These are phyloP conservation scores for Eupithecia centaureata DNA, from an alignment of 2,888 invertebrate species.

Conservation along the genomic window DNA sequence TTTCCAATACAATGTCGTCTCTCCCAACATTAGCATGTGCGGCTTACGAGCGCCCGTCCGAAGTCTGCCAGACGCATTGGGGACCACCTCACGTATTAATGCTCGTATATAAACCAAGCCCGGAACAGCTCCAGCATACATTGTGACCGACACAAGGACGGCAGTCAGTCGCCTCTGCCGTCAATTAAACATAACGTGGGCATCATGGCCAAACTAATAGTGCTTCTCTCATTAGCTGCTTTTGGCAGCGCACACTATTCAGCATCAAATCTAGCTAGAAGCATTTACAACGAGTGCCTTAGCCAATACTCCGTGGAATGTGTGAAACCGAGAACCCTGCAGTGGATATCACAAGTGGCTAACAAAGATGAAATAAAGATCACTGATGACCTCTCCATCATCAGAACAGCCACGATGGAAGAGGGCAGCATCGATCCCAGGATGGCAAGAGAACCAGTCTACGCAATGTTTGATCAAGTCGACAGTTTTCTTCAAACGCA, in stretches of 20 bases:
- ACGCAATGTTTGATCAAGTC: slow-evolving; percentile 88
- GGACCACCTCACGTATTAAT: slow-evolving; percentile 81
- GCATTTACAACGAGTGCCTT: slow-evolving; percentile 87
- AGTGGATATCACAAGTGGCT: slow-evolving; percentile 88
- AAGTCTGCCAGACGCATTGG: slow-evolving; percentile 68
- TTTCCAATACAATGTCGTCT: slow-evolving; percentile 69
- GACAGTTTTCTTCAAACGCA: slow-evolving; percentile 90
- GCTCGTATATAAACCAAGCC: slow-evolving; percentile 83
- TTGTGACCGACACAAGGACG: slow-evolving; percentile 74
- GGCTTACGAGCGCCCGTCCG: slow-evolving; percentile 54
- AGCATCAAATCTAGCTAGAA: slow-evolving; percentile 86
- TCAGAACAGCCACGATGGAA: slow-evolving; percentile 84
- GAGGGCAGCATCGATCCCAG: slow-evolving; percentile 72
- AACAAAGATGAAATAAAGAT: slow-evolving; percentile 88
- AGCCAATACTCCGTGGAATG: slow-evolving; percentile 88
- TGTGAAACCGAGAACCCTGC: slow-evolving; percentile 90
- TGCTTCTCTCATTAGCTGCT: slow-evolving; percentile 69
- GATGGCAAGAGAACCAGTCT: slow-evolving; percentile 80
- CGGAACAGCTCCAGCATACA: slow-evolving; percentile 78
- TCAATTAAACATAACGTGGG: slow-evolving; percentile 56
- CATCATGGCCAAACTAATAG: slow-evolving; percentile 75
- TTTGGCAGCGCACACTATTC: slow-evolving; percentile 76
- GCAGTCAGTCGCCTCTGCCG: slow-evolving; percentile 77
- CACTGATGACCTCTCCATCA: slow-evolving; percentile 89
- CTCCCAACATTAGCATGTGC: slow-evolving; percentile 71